Percentiles rank a stretch among this genome's conserved stretches.
phyloP scores from a whole-genome alignment of 2,113 vertebrate genomes.

The Poeciliopsis retropinna region DNA sequence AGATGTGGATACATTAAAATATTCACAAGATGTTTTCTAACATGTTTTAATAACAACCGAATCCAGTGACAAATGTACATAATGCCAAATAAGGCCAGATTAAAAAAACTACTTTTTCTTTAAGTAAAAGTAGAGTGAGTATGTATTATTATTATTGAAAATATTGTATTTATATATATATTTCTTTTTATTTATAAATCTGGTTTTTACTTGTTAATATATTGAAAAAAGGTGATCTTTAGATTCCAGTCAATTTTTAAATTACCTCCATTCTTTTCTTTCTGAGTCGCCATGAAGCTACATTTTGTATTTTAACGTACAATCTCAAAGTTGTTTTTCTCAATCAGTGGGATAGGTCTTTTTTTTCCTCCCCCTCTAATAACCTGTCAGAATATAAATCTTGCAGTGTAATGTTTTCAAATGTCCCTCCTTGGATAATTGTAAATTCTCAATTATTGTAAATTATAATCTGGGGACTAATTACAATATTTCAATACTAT shows the following conservation, averaged over 20 bases:
- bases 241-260: no score
- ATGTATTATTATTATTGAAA: no score
- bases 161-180: background rate
- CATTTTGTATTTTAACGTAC: background rate
- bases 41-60: no score
- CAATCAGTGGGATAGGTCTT: background rate
- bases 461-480: constrained; percentile 39
- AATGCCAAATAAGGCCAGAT: background rate
- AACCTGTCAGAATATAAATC: constrained; percentile 25
- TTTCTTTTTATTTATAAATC: no score
- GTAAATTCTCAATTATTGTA: constrained; percentile 25
- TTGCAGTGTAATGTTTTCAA: constrained; percentile 25
- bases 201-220: no score
- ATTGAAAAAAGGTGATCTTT: no score
- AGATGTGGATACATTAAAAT: no score
- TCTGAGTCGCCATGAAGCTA: background rate
- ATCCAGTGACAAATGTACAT: no score
- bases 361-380: constrained; percentile 27
- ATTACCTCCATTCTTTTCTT: no score
- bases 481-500: constrained; percentile 33
- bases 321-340: constrained; percentile 4
- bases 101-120: background rate
- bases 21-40: no score
- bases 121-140: no score
- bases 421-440: constrained; percentile 28